A percentile compares a stretch with the other conserved stretches of the same genome.
phyloP scores from a whole-genome alignment of 2,797 vertebrate genomes.

The Garrulus glandarius region DNA sequence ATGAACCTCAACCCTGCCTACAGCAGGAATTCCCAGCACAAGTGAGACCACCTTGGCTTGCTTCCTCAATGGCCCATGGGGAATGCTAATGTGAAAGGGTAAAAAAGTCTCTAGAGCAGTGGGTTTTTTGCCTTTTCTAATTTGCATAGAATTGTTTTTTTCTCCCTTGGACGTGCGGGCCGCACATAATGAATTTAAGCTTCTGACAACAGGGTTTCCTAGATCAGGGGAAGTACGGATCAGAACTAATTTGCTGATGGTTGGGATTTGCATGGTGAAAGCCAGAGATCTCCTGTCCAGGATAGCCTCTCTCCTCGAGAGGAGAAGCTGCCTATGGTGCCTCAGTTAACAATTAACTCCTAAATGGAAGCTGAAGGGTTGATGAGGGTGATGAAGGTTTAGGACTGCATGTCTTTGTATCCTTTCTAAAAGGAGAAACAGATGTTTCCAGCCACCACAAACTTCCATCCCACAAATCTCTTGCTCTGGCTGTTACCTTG shows the following conservation, averaged over 20 bases:
- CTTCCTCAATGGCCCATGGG: neutral
- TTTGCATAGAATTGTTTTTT: neutral
- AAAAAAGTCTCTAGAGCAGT: neutral
- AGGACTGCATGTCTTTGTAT: neutral
- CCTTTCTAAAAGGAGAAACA: slow-evolving; percentile 18
- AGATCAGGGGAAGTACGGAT: neutral
- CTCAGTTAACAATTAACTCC: neutral
- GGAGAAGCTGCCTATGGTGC: neutral
- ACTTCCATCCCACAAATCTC: neutral
- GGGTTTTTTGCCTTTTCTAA: neutral
- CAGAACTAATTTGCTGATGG: neutral
- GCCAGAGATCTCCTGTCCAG: neutral
- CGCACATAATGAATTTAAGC: neutral
- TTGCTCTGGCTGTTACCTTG: neutral
- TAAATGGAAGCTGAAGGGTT: neutral
- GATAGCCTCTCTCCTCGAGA: neutral
- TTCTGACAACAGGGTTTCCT: neutral
- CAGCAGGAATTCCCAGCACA: neutral
- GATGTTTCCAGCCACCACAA: slow-evolving; percentile 9
- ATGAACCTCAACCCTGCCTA: neutral
- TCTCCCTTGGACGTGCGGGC: neutral
- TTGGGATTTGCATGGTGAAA: slow-evolving; percentile 9
- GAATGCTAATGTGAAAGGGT: neutral
- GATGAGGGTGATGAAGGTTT: neutral
- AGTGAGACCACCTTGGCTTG: neutral